phyloP scores from a whole-genome alignment of 2,113 vertebrate species.

The Calyptomena viridis region DNA sequence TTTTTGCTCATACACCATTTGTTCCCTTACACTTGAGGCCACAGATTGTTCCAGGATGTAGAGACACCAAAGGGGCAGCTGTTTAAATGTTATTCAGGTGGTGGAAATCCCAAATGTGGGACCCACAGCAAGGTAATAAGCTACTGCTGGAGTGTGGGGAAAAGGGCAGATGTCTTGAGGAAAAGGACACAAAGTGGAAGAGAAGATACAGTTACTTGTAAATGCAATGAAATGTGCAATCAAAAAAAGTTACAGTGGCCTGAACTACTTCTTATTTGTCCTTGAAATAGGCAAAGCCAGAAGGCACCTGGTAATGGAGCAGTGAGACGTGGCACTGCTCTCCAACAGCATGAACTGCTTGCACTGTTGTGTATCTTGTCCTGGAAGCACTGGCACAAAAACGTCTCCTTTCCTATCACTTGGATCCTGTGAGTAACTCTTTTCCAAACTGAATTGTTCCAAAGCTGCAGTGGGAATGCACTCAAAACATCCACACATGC shows the following conservation, averaged over 20 bases:
- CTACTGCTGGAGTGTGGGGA: not conserved
- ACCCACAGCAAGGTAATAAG: not conserved
- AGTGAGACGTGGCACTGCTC: not conserved
- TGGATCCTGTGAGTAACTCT: not conserved
- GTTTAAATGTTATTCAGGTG: not conserved
- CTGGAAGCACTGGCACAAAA: not conserved
- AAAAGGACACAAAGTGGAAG: not conserved
- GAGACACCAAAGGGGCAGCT: not conserved
- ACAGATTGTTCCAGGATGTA: not conserved
- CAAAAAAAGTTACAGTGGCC: not conserved
- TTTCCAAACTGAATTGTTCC: not conserved
- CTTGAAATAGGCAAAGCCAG: not conserved
- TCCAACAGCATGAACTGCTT: not conserved
- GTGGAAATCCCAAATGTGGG: not conserved
- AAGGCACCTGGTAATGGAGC: not conserved
- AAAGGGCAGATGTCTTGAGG: not conserved
- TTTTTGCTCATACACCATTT: not conserved
- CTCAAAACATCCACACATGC: not conserved
- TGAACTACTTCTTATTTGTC: not conserved
- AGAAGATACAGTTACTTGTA: not conserved
- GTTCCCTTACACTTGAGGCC: not conserved
- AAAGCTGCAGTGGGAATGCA: not conserved
- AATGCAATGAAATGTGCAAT: not conserved
- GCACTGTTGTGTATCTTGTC: not conserved
- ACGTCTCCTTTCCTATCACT: not conserved